phyloP scores from a whole-genome alignment of 1,140 invertebrate genomes.

The Leptoteleia sp. region DNA sequence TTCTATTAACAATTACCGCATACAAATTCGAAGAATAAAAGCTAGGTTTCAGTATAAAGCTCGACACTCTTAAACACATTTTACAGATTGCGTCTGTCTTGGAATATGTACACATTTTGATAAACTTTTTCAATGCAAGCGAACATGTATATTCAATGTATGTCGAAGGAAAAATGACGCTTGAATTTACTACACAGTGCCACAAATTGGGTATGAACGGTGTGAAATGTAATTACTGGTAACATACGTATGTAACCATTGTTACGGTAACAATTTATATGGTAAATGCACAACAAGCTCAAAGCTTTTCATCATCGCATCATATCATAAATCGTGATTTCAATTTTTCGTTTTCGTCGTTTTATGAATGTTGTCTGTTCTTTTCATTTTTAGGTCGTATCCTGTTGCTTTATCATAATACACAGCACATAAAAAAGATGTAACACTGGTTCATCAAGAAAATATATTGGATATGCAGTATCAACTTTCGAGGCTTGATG shows the following conservation, averaged over 20 bases:
- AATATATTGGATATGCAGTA: conserved; percentile 32
- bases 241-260: conserved; percentile 5
- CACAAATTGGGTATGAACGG: conserved; percentile 6
- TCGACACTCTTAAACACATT: too few relatives aligned
- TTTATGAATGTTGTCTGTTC: conserved; percentile 23
- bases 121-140: too few relatives aligned
- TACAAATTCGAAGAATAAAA: too few relatives aligned
- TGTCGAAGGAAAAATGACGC: too few relatives aligned
- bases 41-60: too few relatives aligned
- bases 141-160: too few relatives aligned
- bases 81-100: too few relatives aligned
- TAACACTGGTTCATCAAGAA: conserved; percentile 44
- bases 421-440: conserved; percentile 36
- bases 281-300: conserved; percentile 11
- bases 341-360: conserved; percentile 33
- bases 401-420: conserved; percentile 44
- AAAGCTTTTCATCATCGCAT: conserved; percentile 7
- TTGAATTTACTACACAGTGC: too few relatives aligned
- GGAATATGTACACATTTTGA: too few relatives aligned
- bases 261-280: conserved; percentile 34
- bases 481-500: conserved; percentile 7
- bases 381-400: conserved; percentile 35
- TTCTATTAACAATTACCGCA: too few relatives aligned
- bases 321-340: conserved; percentile 37
- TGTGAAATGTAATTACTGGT: conserved; percentile 9